phyloP scores from a whole-genome alignment of 2,888 invertebrate genomes.

The Apamea monoglypha region DNA sequence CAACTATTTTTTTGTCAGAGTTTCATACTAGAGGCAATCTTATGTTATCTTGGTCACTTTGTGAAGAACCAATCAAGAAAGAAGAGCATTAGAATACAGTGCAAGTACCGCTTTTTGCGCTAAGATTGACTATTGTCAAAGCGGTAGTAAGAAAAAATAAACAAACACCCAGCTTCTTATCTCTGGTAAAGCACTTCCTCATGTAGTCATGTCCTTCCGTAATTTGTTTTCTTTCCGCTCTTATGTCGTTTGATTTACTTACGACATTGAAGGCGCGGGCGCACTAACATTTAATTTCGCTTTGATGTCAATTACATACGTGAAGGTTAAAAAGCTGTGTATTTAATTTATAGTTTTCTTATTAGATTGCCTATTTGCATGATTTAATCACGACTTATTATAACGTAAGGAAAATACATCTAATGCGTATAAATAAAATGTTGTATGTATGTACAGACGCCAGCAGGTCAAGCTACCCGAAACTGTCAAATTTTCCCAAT shows the following conservation, averaged over 20 bases:
- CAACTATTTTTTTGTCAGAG: background rate
- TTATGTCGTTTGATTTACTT: constrained; percentile 33
- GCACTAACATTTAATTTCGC: constrained; percentile 33
- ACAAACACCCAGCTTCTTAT: constrained; percentile 51
- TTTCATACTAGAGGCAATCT: background rate
- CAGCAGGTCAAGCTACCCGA: no score
- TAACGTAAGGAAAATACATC: background rate
- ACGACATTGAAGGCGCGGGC: constrained; percentile 44
- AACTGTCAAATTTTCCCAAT: no score
- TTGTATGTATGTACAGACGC: no score
- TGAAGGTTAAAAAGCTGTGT: constrained; percentile 34
- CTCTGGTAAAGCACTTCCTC: constrained; percentile 62
- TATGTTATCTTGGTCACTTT: background rate
- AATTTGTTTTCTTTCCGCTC: constrained; percentile 56
- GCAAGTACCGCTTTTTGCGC: constrained; percentile 35
- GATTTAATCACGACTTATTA: constrained; percentile 10
- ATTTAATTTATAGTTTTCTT: constrained; percentile 17
- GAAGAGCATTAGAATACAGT: constrained; percentile 13
- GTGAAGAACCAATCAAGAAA: constrained; percentile 4
- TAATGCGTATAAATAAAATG: background rate
- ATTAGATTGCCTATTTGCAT: constrained; percentile 16
- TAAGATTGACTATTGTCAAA: constrained; percentile 20
- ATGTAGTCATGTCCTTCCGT: constrained; percentile 56
- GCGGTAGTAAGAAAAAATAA: constrained; percentile 36
- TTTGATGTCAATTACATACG: constrained; percentile 11